Base-by-base conservation (phyloP, 2,113 vertebrate species). In the Lepus europaeus region DNA sequence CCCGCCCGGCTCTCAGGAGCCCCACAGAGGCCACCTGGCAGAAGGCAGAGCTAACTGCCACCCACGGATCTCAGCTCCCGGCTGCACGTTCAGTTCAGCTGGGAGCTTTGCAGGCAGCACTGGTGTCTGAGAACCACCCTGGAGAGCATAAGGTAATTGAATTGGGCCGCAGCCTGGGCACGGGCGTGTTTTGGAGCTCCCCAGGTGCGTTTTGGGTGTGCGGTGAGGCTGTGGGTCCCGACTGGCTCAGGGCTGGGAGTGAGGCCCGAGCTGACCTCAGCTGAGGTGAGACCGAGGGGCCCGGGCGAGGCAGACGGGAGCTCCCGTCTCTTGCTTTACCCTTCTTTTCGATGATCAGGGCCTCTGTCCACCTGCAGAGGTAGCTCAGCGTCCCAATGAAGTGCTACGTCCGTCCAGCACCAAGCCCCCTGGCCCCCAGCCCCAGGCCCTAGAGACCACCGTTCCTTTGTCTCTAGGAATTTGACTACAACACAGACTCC, bases 241-340 rank as follows among this genome's bases (percentile, higher is more conserved):
- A 49, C 68, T 16, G 66, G 39, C 5, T 19, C 3, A 3, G 4
- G 69, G 79, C 56, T 19, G 17, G 61, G 56, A n/a, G 0, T 4
- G 59, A 33, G 94, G 68, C 96, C 95, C 70, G 36, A 81, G 80
- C 74, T 33, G 87, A 92, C 93, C 93, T 12, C 11, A 27, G 23
- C 27, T 2, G 20, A 78, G 63, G 23, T 9, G 11, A 78, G 77
- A 56, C 23, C 64, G 17, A 3, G 13, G 53, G 49, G 85, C 8
- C 3, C 0, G 22, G 51, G 64, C 20, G 8, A 20, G 80, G 45
- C 14, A 14, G 23, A 4, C 33, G 22, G 9, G 13, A 25, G n/a
- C 77, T 31, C 9, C 4, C 4, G 9, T 20, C 27, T 17, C 23
- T 72, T 59, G 33, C 16, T 45, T 45, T 39, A 63, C n/a, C 29